These are phyloP conservation scores for Indicator maculatus DNA, from an alignment of 2,113 vertebrate genomes.

Conservation along the genomic window DNA sequence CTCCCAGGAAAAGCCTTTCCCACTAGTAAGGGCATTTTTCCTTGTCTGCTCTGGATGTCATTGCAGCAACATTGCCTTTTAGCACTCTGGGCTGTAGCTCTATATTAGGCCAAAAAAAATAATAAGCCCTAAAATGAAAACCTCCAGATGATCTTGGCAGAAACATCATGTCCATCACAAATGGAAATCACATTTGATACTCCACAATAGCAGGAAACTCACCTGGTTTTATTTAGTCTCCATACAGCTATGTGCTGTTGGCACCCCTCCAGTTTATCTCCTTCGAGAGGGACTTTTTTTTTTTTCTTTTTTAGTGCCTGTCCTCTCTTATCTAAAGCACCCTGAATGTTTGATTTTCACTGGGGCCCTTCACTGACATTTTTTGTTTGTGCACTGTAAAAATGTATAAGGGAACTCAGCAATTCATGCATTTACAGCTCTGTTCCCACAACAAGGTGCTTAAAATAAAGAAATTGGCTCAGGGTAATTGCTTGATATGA, in stretches of 20 bases:
- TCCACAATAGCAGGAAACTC: conserved; percentile 66
- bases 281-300: not conserved
- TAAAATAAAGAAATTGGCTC: conserved; percentile 66
- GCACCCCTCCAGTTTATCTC: conserved; percentile 39
- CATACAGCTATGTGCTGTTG: conserved; percentile 32
- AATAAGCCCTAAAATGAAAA: conserved; percentile 33
- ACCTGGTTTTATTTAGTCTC: conserved; percentile 71
- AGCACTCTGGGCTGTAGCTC: not conserved
- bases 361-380: not conserved
- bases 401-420: not conserved
- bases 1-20: not conserved
- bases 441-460: conserved; percentile 68
- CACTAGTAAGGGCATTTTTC: not conserved
- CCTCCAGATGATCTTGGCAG: conserved; percentile 55
- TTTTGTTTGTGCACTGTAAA: conserved; percentile 14
- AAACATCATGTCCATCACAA: conserved; percentile 50
- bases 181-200: conserved; percentile 63
- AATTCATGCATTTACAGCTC: conserved; percentile 36
- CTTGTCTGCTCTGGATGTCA: not conserved
- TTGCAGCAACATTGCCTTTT: not conserved
- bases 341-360: conserved; percentile 38
- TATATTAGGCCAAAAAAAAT: conserved; percentile 44
- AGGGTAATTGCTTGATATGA: conserved; percentile 63
- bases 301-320: not conserved
- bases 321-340: conserved; percentile 49